phyloP scores from a whole-genome alignment of 2,888 invertebrate species.

The Cantharis lateralis region DNA sequence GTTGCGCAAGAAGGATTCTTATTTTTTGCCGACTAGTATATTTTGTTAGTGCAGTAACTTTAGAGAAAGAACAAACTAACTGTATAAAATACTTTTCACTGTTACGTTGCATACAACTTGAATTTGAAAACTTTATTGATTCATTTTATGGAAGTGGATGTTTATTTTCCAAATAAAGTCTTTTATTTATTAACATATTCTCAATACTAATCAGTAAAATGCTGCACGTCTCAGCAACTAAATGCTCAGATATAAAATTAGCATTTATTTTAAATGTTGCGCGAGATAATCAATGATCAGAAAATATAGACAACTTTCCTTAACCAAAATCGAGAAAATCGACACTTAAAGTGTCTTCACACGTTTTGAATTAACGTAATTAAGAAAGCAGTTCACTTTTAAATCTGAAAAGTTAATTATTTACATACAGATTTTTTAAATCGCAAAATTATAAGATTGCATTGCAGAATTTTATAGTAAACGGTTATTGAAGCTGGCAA shows the following conservation, averaged over 20 bases:
- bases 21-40: background rate
- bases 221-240: background rate
- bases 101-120: background rate
- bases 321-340: background rate
- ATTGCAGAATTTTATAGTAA: background rate
- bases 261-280: background rate
- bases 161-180: background rate
- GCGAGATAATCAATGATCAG: background rate
- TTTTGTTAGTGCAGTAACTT: background rate
- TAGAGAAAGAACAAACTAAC: background rate
- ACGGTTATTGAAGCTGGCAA: background rate
- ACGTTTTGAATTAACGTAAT: background rate
- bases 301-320: background rate
- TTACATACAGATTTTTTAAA: background rate
- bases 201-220: background rate
- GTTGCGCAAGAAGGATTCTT: background rate
- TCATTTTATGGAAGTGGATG: background rate
- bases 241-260: background rate
- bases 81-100: background rate
- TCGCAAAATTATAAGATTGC: background rate
- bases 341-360: background rate
- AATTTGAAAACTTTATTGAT: background rate
- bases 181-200: background rate
- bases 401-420: background rate
- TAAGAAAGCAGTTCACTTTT: background rate